Evolutionary conservation across 2,888 invertebrate species (phyloP).

Genomic region (Nephrocerus scutellatus): DNA sequence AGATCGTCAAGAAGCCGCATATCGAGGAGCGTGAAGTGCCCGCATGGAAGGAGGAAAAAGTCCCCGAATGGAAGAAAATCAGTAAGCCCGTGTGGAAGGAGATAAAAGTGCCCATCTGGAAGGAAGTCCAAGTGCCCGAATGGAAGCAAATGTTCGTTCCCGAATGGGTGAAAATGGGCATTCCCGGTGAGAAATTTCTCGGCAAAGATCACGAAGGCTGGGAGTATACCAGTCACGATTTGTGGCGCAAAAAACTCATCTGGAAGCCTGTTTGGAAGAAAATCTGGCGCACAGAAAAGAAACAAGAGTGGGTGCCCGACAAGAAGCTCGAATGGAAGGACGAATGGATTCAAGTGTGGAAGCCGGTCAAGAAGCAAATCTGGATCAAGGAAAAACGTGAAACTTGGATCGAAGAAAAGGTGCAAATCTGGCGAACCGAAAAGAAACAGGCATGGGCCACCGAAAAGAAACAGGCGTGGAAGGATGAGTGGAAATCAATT

Average conservation of each 20-base stretch:
- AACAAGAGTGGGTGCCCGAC: constrained; percentile 65
- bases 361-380: constrained; percentile 68
- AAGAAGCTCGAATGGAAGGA: constrained; percentile 61
- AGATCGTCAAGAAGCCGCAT: constrained; percentile 52
- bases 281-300: constrained; percentile 72
- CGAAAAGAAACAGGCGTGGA: constrained; percentile 71
- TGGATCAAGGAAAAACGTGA: constrained; percentile 75
- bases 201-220: constrained; percentile 77
- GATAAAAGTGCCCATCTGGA: constrained; percentile 64
- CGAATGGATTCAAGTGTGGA: constrained; percentile 64
- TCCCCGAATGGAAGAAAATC: constrained; percentile 59
- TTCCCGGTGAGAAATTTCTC: constrained; percentile 72
- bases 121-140: constrained; percentile 65
- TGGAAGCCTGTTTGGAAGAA: constrained; percentile 67
- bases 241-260: constrained; percentile 74
- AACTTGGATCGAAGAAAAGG: constrained; percentile 66
- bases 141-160: constrained; percentile 57
- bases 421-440: constrained; percentile 56
- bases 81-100: constrained; percentile 55
- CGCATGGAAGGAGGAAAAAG: constrained; percentile 64
- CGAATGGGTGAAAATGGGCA: constrained; percentile 57
- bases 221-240: constrained; percentile 77
- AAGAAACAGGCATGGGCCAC: constrained; percentile 54
- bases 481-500: constrained; percentile 60
- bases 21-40: constrained; percentile 68